phyloP scores from a whole-genome alignment of 1,140 invertebrate species.

The Drosophila persimilis region DNA sequence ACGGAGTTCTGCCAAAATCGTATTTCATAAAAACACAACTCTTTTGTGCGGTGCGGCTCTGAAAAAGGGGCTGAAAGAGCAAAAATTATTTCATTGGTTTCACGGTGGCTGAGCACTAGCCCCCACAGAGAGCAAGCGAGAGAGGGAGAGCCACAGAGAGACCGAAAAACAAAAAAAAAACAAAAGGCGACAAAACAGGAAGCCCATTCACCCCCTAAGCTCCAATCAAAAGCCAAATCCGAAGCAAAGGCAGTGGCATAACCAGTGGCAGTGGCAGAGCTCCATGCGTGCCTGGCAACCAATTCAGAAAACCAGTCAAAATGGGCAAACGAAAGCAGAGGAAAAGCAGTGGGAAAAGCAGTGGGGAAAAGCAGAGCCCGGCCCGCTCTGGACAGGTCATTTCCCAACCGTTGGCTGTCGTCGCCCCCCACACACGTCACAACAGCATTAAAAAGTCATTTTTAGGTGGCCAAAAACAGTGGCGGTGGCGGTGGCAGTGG shows the following conservation, averaged over 20 bases:
- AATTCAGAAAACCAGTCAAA: background rate
- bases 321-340: constrained; percentile 5
- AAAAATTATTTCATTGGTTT: constrained; percentile 61
- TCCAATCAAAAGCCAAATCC: constrained; percentile 40
- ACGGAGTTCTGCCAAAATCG: background rate
- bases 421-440: constrained; percentile 27
- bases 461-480: constrained; percentile 11
- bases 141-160: background rate
- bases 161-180: background rate
- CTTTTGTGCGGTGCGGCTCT: constrained; percentile 12
- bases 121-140: constrained; percentile 2
- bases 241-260: background rate
- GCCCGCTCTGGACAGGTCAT: no score
- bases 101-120: constrained; percentile 29
- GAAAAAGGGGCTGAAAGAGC: constrained; percentile 22
- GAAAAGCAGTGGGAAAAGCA: background rate
- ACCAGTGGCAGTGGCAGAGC: background rate
- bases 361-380: background rate
- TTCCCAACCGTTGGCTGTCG: constrained; percentile 5
- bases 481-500: background rate
- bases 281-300: constrained; percentile 41
- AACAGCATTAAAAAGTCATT: constrained; percentile 43
- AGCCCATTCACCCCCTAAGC: constrained; percentile 16
- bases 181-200: constrained; percentile 44
- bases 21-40: constrained; percentile 24